Percentiles rank a stretch among this genome's conserved stretches.
Conservation (phyloP, 2,113 vertebrate species). For the Silurus glanis region DNA sequence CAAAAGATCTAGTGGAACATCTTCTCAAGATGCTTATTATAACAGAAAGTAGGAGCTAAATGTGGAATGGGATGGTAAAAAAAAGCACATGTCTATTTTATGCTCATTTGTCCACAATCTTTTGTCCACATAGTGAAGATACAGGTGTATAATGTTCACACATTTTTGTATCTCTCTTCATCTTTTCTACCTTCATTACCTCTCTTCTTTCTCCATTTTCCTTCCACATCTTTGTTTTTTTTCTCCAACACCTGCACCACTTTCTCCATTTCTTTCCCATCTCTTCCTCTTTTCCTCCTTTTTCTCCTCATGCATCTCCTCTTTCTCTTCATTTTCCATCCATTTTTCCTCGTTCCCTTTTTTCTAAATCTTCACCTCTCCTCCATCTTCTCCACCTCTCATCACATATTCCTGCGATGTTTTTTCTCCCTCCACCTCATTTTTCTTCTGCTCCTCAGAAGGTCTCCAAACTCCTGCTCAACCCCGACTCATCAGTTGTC, state of each 20-base stretch:
- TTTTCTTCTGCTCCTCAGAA: constrained; percentile 58
- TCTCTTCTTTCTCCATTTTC: neutral
- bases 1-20: no score
- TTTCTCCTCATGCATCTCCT: neutral
- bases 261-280: neutral
- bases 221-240: neutral
- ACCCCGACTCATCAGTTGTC: constrained; percentile 79
- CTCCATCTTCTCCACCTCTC: neutral
- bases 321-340: neutral
- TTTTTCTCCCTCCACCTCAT: neutral
- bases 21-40: no score
- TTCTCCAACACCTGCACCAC: neutral
- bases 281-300: neutral
- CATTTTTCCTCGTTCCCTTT: no score
- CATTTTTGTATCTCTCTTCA: neutral
- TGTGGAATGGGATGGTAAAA: no score
- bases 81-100: no score
- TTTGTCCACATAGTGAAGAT: no score
- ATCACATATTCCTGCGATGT: neutral
- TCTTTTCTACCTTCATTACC: neutral
- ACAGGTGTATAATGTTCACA: neutral
- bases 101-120: no score
- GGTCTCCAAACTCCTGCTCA: constrained; percentile 79
- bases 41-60: no score
- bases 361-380: neutral